These are phyloP conservation scores for Sphaerodactylus townsendi DNA, from an alignment of 2,113 vertebrate genomes.

Conservation along the genomic window DNA sequence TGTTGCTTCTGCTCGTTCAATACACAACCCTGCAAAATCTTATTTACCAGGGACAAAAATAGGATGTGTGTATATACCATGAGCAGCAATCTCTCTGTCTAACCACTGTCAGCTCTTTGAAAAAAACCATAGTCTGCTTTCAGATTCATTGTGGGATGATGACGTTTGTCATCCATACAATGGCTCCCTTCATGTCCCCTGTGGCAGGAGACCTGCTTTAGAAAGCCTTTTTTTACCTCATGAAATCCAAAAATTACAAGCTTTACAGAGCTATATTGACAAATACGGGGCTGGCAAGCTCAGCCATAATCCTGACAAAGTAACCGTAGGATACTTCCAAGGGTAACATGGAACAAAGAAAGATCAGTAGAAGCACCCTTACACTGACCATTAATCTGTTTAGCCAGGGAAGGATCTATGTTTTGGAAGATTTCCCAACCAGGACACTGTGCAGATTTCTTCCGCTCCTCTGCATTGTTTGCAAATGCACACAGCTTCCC, in stretches of 20 bases:
- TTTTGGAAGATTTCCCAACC: too few relatives aligned
- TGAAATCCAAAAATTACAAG: not conserved
- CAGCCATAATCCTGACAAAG: not conserved
- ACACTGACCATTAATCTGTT: not conserved
- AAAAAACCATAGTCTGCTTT: not conserved
- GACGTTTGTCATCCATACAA: not conserved
- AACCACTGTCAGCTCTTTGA: not conserved
- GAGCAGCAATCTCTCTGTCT: not conserved
- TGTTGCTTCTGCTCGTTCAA: not conserved
- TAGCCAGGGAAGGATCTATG: not conserved
- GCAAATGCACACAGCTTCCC: too few relatives aligned
- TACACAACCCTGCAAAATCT: not conserved
- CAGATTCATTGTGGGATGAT: not conserved
- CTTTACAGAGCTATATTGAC: not conserved
- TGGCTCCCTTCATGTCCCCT: not conserved
- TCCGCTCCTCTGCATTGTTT: too few relatives aligned
- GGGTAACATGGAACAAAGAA: too few relatives aligned
- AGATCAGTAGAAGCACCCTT: not conserved
- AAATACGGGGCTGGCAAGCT: not conserved
- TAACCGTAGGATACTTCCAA: not conserved
- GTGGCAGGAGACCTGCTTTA: not conserved
- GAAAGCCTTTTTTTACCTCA: not conserved
- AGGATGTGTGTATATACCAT: not conserved
- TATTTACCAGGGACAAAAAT: conserved; percentile 2
- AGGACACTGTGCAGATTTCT: too few relatives aligned